Conservation (phyloP, 2,888 invertebrate genomes). For the Nomada fucata region DNA sequence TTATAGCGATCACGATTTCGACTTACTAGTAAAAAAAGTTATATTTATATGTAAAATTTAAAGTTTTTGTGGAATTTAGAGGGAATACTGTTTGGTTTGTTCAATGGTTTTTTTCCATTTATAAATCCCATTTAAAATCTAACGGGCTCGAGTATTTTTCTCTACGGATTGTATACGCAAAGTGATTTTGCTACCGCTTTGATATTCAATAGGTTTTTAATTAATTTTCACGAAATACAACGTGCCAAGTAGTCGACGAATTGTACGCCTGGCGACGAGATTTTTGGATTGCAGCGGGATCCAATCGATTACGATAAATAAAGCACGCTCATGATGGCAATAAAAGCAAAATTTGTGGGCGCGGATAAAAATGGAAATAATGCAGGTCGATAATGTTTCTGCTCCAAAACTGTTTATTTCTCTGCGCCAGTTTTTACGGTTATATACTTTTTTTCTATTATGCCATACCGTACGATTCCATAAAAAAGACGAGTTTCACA, state of each 20-base stretch:
- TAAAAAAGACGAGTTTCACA: background rate
- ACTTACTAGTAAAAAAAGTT: too few species aligned
- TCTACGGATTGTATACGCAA: background rate
- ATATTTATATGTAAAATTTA: too few species aligned
- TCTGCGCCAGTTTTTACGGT: background rate
- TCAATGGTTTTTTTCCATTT: background rate
- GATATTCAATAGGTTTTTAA: background rate
- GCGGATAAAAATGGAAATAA: slow-evolving; percentile 2
- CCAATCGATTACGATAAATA: background rate
- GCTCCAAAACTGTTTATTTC: slow-evolving; percentile 4
- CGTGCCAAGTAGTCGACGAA: background rate
- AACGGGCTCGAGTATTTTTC: background rate
- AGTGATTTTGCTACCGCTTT: background rate
- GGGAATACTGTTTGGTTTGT: background rate
- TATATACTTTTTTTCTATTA: background rate
- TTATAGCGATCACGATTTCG: too few species aligned
- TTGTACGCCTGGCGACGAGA: background rate
- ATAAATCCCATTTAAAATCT: background rate
- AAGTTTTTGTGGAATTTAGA: too few species aligned
- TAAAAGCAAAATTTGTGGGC: background rate
- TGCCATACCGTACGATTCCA: background rate
- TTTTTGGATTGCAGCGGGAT: background rate
- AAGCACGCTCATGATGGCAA: background rate
- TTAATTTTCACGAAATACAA: background rate
- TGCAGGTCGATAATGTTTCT: slow-evolving; percentile 10